Base-by-base conservation (phyloP, 2,888 invertebrate genomes). In the Hemicrepidius hirtus region DNA sequence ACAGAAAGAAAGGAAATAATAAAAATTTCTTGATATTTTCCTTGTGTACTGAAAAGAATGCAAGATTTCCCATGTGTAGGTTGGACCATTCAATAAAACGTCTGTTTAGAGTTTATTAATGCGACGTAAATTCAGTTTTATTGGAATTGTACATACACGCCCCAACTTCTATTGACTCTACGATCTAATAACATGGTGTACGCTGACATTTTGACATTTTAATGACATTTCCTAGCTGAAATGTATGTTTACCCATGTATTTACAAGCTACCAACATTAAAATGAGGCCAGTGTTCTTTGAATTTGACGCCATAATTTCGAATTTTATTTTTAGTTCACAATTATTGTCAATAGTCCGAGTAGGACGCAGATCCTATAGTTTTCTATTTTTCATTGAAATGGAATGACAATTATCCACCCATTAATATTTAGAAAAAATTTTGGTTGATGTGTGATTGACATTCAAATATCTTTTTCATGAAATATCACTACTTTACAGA, bases 151-250 rank as follows among this genome's bases (percentile, higher is more conserved):
- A 66, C 40, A 50, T 24, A 65, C 64, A 65, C 64, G 57, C 66
- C 66, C 53, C 44, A 18, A 12, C 18, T 66, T 57, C 18, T 66
- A 57, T 66, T 66, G 66, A 66, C 66, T 66, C 28, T 40, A 18
- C 41, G 28, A 32, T 28, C 32, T 66, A 66, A 66, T 66, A 66
- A 57, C 41, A 57, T 41, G 41, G 41, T 21, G 37, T 66, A n/a
- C 46, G 55, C 41, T 66, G 66, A 66, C 66, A 41, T 66, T 66
- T 57, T 66, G 66, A 66, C 66, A 66, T 66, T 66, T 32, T 66
- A 66, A 66, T 66, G 53, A 66, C 55, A 66, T 66, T 66, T 57
- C 57, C 55, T 55, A 44, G 24, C 41, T 57, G 53, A 44, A 66
- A 40, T 66, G 57, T 66, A 41, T 66, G 53, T 57, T 57, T 66